Evolutionary conservation across 1,140 invertebrate genomes (phyloP), one percentile per base, ranked within the genome.

Genomic region (Homalodisca vitripennis): DNA sequence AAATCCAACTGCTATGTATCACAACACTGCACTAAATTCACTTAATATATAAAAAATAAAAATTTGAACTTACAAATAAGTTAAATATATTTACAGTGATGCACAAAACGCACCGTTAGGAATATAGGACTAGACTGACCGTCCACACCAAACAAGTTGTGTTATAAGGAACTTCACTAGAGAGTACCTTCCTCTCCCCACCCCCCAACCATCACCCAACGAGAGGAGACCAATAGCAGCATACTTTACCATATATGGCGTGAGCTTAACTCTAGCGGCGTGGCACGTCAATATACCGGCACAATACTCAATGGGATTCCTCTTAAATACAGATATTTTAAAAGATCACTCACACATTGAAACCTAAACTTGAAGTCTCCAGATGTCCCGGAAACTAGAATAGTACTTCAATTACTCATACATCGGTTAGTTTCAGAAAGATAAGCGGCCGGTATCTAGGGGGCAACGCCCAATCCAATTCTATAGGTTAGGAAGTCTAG

Each of bases 161-260:
- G 34, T 69, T 74, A 72, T 70, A 70, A 48, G 47, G n/a, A 57
- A 32, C 63, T 27, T 46, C 47, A 48, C 69, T 27, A 20, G 14
- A 27, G 13, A 26, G 14, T 20, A 20, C 32, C 68, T 24, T 24
- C 55, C 77, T 78, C 78, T 74, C 77, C 70, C 68, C 27, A 27
- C 24, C 57, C 63, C 70, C 10, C 62, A 14, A 64, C 47, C 73
- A 74, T 73, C 72, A 63, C 67, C 46, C 75, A 77, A 78, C 79
- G 79, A 79, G 79, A 76, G 78, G 76, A 78, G 75, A 73, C 81
- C 82, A 83, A 83, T 82, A 78, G 78, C 67, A 76, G 74, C 76
- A 77, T 79, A 81, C 80, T 81, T 83, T 79, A 82, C 82, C 82
- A 82, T 84, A 83, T 84, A 83, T 81, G 82, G 82, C 77, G 83